These are phyloP conservation scores for Drosophila kambysellisi DNA, from an alignment of 2,888 invertebrate species.

Conservation along the genomic window DNA sequence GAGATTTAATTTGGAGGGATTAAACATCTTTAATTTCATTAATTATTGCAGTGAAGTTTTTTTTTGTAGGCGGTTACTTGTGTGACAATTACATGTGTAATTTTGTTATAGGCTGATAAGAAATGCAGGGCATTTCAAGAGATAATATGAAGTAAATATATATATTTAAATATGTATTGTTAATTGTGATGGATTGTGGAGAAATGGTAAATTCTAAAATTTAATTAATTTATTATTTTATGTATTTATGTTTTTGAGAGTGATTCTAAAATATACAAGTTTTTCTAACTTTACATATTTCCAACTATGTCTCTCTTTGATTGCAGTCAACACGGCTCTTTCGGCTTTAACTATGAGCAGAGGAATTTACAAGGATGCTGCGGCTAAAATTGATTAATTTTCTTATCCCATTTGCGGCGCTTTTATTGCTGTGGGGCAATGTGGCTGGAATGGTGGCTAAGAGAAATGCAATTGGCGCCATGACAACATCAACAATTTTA, in stretches of 20 bases:
- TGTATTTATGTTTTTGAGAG: background rate
- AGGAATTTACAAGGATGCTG: slow-evolving; percentile 33
- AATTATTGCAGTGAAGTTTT: background rate
- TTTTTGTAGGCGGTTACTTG: too few species aligned
- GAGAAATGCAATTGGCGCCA: background rate
- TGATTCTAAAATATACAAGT: background rate
- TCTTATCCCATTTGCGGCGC: slow-evolving; percentile 18
- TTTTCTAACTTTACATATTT: background rate
- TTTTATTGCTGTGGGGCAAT: slow-evolving; percentile 24
- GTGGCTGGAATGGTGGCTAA: background rate
- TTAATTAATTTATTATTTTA: background rate
- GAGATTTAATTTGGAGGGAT: background rate
- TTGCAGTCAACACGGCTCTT: slow-evolving; percentile 19
- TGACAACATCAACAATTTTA: slow-evolving; percentile 4
- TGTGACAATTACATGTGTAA: background rate
- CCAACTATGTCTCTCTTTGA: background rate
- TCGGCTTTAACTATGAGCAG: slow-evolving; percentile 31
- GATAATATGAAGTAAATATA: background rate
- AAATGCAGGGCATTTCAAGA: background rate
- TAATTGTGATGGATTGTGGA: background rate
- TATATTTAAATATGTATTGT: background rate
- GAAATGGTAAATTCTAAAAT: background rate
- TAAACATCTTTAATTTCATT: background rate
- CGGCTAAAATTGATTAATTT: slow-evolving; percentile 25
- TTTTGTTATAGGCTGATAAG: background rate